Evolutionary conservation across 35 echinoderm and acorn worm species (phyloP), one percentile per base, ranked within the genome.

Genomic region (Diadema setosum): DNA sequence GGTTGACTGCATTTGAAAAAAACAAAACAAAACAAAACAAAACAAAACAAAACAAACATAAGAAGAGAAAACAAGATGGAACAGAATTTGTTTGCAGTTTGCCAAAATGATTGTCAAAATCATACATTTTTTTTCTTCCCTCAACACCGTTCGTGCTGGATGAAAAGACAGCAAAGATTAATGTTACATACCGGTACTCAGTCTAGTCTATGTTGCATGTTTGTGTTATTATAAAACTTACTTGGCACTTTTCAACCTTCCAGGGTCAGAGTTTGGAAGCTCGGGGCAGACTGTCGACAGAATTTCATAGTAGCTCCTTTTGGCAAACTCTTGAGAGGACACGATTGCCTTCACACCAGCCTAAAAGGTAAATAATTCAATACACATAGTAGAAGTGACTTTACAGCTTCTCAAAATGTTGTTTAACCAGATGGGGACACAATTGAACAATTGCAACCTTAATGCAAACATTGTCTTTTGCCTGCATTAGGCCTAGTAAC

Each of bases 301-400:
- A 80, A 96, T 96, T 39, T 81, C 80, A 36, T 96, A 96, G 29
- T 96, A 96, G 61, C 92, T 81, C 52, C 88, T 85, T 9, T 89
- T 96, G 31, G 83, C 88, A 78, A 89, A 92, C 18, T 49, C 70
- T 82, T 96, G 85, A 56, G 78, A 89, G 27, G 80, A 88, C 34
- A 96, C 90, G 2, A 96, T 20, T 5, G 85, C 86, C 48, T 96
- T 46, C 29, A 74, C 42, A 26, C 42, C 36, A 44, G 57, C 39
- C 61, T 96, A 67, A 59, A 84, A 29, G 50, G 17, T 60, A 60
- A 60, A 60, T 20, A 20, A 60, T 60, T 24, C 29, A 6, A 18
- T 60, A 16, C 6, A 60, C 14, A 85, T 9, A 63, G 31, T 30
- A 7, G 20, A 65, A n/a, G 18, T 20, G n/a, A n/a, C n/a, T n/a